These are phyloP conservation scores for Smutsia gigantea DNA, from an alignment of 2,797 vertebrate genomes.

Conservation along the genomic window DNA sequence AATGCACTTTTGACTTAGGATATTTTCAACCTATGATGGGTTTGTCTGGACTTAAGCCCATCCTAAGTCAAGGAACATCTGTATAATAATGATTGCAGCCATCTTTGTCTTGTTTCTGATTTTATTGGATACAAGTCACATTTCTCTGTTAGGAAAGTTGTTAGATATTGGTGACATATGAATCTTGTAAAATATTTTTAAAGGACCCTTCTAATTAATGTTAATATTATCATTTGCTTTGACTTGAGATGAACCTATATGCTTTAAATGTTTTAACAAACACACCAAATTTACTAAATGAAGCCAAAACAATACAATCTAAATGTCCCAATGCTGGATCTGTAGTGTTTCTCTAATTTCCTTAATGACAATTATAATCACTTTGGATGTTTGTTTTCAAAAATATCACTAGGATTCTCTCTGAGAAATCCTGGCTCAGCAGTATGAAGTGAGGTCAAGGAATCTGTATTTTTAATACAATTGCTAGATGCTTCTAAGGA, in stretches of 20 bases:
- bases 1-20: neutral
- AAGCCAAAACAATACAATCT: neutral
- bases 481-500: neutral
- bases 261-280: neutral
- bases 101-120: neutral
- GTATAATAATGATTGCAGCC: fast-evolving
- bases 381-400: neutral
- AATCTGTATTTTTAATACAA: neutral
- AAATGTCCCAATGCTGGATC: neutral
- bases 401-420: neutral
- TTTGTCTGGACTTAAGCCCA: neutral
- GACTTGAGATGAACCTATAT: neutral
- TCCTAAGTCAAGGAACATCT: neutral
- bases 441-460: neutral
- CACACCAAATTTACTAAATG: neutral
- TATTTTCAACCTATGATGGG: neutral
- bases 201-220: neutral
- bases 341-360: neutral
- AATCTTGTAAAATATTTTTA: neutral
- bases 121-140: neutral
- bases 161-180: neutral
- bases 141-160: neutral
- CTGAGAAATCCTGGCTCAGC: neutral
- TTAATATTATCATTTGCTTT: neutral
- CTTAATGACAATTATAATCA: neutral